A percentile compares a stretch with the other conserved stretches of the same genome.
Conservation (phyloP, 2,113 vertebrate genomes). For the Rhinolophus sinicus region DNA sequence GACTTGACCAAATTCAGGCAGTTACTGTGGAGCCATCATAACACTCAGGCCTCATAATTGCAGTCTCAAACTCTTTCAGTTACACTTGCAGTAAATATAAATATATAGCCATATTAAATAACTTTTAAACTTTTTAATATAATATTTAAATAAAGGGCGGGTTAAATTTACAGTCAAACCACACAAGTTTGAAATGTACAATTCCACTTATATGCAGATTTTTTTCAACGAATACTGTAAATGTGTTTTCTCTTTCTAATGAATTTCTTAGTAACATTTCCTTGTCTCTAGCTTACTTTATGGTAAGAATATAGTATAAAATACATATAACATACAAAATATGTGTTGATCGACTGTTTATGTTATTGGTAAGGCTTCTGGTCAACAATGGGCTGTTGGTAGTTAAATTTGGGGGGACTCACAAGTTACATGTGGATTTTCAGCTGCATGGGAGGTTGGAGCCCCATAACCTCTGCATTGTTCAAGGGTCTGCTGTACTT, state of each 20-base stretch:
- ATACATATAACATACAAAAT: background rate
- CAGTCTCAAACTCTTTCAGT: background rate
- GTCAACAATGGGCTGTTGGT: background rate
- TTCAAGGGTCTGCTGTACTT: background rate
- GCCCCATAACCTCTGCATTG: background rate
- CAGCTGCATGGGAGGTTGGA: background rate
- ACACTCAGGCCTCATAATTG: background rate
- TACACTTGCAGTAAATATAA: background rate
- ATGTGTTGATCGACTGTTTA: background rate
- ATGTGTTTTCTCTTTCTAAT: background rate
- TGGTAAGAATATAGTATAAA: background rate
- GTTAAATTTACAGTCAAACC: background rate
- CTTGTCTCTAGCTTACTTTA: background rate
- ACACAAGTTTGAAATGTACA: background rate
- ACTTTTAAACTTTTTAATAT: background rate
- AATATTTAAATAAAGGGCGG: background rate
- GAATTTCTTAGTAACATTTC: no score
- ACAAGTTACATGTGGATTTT: background rate
- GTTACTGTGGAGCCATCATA: rapidly evolving
- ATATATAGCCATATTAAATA: background rate
- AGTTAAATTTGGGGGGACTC: background rate
- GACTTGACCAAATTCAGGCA: background rate
- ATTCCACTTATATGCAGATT: background rate
- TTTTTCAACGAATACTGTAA: background rate
- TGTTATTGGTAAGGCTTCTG: background rate